These are phyloP conservation scores for Blastomussa wellsi DNA, from an alignment of 92 coral and sea anemone genomes.

Conservation along the genomic window DNA sequence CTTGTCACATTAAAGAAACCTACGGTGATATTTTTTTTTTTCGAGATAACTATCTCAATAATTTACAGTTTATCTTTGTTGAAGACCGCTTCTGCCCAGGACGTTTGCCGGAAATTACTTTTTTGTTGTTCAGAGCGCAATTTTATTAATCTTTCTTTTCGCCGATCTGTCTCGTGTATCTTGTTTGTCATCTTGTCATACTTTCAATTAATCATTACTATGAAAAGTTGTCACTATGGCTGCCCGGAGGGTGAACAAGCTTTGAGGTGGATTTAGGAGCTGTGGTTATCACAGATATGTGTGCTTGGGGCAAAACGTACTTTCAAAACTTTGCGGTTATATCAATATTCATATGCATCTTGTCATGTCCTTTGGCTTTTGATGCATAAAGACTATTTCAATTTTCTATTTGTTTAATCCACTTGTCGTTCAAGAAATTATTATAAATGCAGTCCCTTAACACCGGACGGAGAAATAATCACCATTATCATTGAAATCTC, in stretches of 20 bases:
- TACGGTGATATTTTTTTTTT: background rate
- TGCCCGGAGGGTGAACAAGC: no score
- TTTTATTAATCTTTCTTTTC: background rate
- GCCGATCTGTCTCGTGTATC: background rate
- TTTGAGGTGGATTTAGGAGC: no score
- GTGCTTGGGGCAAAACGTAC: constrained; percentile 15
- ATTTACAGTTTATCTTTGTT: background rate
- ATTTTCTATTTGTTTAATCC: background rate
- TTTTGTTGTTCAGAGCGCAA: background rate
- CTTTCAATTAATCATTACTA: background rate
- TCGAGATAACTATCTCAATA: background rate
- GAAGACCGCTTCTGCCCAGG: background rate
- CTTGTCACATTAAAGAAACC: background rate
- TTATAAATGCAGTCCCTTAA: no score
- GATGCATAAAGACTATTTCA: background rate
- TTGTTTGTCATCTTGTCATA: background rate
- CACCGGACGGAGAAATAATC: no score
- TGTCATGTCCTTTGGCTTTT: background rate
- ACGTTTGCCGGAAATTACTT: background rate
- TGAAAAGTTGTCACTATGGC: no score
- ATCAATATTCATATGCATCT: background rate
- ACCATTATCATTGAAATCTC: constrained; percentile 1
- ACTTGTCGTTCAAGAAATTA: background rate
- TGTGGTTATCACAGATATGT: background rate
- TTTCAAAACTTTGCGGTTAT: background rate